Evolutionary conservation across 2,888 invertebrate species (phyloP), one percentile per base, ranked within the genome.

Genomic region (Phyllotreta striolata): DNA sequence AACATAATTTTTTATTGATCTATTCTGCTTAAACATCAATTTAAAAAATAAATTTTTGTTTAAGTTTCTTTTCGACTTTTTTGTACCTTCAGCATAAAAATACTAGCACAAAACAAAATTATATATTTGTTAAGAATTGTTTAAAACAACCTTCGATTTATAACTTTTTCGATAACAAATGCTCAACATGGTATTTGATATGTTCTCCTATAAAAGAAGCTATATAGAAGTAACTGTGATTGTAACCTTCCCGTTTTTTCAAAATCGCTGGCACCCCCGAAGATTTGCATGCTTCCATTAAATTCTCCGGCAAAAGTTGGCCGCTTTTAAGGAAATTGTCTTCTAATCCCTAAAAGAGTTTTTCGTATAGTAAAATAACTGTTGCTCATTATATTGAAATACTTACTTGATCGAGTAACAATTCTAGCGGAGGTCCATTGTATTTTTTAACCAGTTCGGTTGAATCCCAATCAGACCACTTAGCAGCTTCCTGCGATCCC

Each of bases 211-310:
- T 90, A 80, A 94, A 98, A 0, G 94, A 88, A 0, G 96, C 85
- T 69, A 99, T 92, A 78, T 95, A 97, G 78, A 88, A 98, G 78
- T 98, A 98, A 51, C 94, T 91, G 82, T 99, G 99, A 80, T 98
- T 96, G 78, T 98, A 99, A 10, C 92, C 95, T 69, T 91, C 90
- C 7, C 92, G 86, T 76, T 89, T 83, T 71, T 91, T 89, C 10
- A 90, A 83, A 57, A 90, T 87, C 0, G 90, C 85, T 9, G 89
- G 88, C 12, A 94, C 83, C 58, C 89, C 88, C 10, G 85, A 87
- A 64, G 87, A 85, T 49, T 88, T 87, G 74, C 91, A 91, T 1
- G 91, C 91, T 63, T 85, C 83, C 6, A 93, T 84, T 39, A 98
- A 85, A 74, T 93, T 93, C 69, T 96, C 92, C 0, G 97, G 95